A percentile compares a stretch with the other conserved stretches of the same genome.
Evolutionary conservation across 2,113 vertebrate species (phyloP).

Genomic region (Nycticorax nycticorax): DNA sequence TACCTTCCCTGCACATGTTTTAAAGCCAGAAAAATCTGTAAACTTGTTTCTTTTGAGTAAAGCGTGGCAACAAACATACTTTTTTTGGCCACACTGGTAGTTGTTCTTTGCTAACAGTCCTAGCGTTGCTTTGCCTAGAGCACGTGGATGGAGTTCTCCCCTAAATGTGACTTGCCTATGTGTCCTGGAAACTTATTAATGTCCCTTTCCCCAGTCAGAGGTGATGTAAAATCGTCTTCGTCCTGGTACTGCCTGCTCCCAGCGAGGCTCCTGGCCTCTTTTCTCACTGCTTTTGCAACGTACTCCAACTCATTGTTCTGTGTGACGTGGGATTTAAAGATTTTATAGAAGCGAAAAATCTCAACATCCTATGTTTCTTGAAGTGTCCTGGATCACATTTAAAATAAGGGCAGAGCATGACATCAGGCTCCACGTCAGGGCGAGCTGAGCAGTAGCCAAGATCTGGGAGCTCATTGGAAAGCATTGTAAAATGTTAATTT

Average conservation of each 20-base stretch:
- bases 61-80: background rate
- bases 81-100: background rate
- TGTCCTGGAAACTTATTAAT: background rate
- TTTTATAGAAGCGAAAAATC: conserved; percentile 3
- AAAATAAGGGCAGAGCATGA: conserved; percentile 37
- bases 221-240: background rate
- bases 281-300: background rate
- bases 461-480: conserved; percentile 58
- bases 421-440: conserved; percentile 48
- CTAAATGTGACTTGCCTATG: background rate
- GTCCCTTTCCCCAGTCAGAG: background rate
- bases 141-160: background rate
- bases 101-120: background rate
- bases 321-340: background rate
- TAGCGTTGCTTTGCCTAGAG: background rate
- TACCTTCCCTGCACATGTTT: conserved; percentile 60
- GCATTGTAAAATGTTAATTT: conserved; percentile 60
- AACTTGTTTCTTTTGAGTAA: conserved; percentile 20
- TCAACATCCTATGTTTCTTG: background rate
- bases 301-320: background rate
- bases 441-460: conserved; percentile 37
- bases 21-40: conserved; percentile 11
- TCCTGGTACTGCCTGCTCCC: background rate
- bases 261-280: background rate
- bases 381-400: background rate